These are phyloP conservation scores for Mesocentrotus franciscanus DNA, from an alignment of 53 echinoderm and acorn worm species.

Conservation along the genomic window DNA sequence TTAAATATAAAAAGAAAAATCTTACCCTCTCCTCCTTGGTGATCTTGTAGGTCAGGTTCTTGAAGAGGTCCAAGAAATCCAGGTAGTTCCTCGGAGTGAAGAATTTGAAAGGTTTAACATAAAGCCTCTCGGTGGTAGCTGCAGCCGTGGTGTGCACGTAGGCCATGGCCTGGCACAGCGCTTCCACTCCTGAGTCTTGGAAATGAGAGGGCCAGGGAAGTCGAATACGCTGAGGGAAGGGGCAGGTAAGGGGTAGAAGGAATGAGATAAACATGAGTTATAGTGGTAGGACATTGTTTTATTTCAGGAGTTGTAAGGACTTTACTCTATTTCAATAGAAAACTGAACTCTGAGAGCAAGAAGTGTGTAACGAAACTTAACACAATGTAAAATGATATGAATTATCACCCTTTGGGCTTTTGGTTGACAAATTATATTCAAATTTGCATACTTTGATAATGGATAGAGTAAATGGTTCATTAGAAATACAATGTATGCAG, in stretches of 20 bases:
- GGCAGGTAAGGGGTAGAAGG: not conserved
- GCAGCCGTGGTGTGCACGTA: conserved; percentile 85
- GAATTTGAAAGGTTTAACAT: conserved; percentile 79
- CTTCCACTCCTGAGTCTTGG: conserved; percentile 67
- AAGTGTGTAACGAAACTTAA: not conserved
- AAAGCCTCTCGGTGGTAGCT: conserved; percentile 67
- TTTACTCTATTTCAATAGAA: not conserved
- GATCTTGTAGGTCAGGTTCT: conserved; percentile 89
- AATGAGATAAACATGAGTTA: not conserved
- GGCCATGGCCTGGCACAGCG: conserved; percentile 91
- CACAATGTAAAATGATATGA: not conserved
- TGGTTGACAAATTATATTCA: not conserved
- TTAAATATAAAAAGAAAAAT: not conserved
- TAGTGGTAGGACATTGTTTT: not conserved
- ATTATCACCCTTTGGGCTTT: not conserved
- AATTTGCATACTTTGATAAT: not conserved
- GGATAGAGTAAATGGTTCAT: not conserved
- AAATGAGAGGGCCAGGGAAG: conserved; percentile 76
- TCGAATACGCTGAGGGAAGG: conserved; percentile 68
- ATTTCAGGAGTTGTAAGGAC: not conserved
- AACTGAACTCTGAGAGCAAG: not conserved
- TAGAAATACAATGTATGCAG: not conserved
- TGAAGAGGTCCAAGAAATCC: conserved; percentile 99
- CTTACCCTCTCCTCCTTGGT: conserved; percentile 88
- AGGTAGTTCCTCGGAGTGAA: conserved; percentile 91